Conservation (phyloP, 2,888 invertebrate genomes). For the Slavum lentiscoides region DNA sequence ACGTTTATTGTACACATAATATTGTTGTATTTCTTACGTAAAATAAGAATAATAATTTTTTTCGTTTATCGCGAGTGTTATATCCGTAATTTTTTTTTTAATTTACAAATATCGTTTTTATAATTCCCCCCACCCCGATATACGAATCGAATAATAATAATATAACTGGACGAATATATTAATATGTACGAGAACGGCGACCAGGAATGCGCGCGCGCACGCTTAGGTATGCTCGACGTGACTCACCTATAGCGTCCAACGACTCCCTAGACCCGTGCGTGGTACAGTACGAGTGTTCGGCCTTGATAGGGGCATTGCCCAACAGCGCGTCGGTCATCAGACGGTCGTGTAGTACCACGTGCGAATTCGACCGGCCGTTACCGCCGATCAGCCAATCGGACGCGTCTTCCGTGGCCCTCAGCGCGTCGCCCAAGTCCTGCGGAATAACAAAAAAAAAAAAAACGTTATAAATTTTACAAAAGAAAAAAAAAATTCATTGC, state of each 20-base stretch:
- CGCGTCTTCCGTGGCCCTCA: conserved; percentile 66
- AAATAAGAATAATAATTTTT: no score
- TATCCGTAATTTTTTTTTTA: no score
- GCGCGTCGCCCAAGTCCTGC: conserved; percentile 69
- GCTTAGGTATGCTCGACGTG: not conserved
- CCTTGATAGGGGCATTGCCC: conserved; percentile 77
- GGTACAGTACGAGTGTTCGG: conserved; percentile 88
- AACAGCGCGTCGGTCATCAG: conserved; percentile 87
- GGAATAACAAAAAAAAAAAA: not conserved
- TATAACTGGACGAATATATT: no score
- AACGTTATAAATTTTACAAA: no score
- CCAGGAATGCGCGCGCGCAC: conserved; percentile 11
- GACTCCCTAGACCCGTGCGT: conserved; percentile 55
- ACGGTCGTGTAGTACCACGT: conserved; percentile 83
- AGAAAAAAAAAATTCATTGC: no score
- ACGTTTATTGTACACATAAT: no score
- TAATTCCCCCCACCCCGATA: no score
- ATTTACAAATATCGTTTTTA: no score
- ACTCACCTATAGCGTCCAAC: conserved; percentile 48
- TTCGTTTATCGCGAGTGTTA: no score
- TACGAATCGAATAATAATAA: no score
- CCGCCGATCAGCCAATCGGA: conserved; percentile 50
- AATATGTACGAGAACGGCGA: conserved; percentile 7
- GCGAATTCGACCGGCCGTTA: conserved; percentile 66
- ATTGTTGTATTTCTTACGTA: no score